Evolutionary conservation across 2,113 vertebrate genomes (phyloP).

Genomic region (Agapornis roseicollis): DNA sequence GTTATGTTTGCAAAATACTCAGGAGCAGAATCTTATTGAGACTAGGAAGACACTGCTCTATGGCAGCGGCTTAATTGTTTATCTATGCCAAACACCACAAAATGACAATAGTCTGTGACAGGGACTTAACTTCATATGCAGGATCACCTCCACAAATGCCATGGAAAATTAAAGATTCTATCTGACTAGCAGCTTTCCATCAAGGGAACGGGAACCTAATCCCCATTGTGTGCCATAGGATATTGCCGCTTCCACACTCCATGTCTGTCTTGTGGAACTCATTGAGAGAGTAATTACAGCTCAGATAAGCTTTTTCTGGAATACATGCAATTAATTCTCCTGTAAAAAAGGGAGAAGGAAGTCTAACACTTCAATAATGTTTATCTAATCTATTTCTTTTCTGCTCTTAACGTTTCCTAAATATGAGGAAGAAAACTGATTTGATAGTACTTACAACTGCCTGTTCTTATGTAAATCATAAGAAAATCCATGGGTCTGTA

Average conservation of each 20-base stretch:
- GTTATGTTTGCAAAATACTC: conserved; percentile 12
- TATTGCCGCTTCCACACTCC: conserved; percentile 50
- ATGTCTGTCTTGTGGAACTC: conserved; percentile 33
- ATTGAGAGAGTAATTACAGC: conserved; percentile 64
- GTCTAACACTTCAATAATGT: conserved; percentile 73
- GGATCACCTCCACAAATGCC: conserved; percentile 27
- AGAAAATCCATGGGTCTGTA: background rate
- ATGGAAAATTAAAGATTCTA: conserved; percentile 73
- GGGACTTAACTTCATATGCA: conserved; percentile 49
- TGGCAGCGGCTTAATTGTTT: background rate
- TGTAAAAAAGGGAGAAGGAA: conserved; percentile 40
- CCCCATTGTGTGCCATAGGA: conserved; percentile 33
- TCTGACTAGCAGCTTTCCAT: conserved; percentile 62
- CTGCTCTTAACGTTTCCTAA: conserved; percentile 70
- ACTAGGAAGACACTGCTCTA: background rate
- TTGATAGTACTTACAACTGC: conserved; percentile 66
- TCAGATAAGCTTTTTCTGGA: conserved; percentile 70
- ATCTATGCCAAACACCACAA: background rate
- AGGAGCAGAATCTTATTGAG: background rate
- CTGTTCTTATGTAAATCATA: conserved; percentile 62
- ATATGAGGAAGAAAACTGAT: conserved; percentile 65
- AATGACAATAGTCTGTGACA: conserved; percentile 7
- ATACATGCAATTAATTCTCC: conserved; percentile 66
- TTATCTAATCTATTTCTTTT: conserved; percentile 73
- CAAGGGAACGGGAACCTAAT: conserved; percentile 38